Base-by-base conservation (phyloP, 2,797 vertebrate genomes). In the Brachymystax lenok region DNA sequence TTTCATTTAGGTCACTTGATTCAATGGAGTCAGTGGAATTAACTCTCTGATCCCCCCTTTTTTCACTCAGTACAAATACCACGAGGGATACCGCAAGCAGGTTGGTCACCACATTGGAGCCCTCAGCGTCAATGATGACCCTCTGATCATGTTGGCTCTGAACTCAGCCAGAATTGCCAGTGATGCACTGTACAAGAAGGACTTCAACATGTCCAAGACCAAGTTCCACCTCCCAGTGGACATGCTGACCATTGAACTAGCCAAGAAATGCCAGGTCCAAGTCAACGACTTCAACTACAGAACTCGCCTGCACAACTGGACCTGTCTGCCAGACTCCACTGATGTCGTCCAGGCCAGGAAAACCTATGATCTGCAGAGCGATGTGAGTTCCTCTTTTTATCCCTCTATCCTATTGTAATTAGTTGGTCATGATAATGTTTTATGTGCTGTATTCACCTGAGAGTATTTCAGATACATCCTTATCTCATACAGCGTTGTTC, bases 311-410 rank as follows among this genome's bases (percentile, higher is more conserved):
- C 98, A 97, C 61, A 83, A 97, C 4, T 99, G 98, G 98, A 97
- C 96, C 0, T 99, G 98, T 19, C 89, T 98, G 2, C 98, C 98
- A 0, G 98, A 99, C 86, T 97, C 97, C 90, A 97, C 86, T 0
- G 97, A 99, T 0, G 95, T 99, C 0, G 96, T 96, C 0, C 97
- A 98, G 1, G 98, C 97, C 75, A 96, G 90, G 73, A 97, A 97
- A 66, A 96, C 94, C 28, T 99, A 99, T 0, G 93, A 98, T 2
- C 93, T 99, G 0, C 96, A 96, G 80, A 99, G 98, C 0, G 96
- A 99, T 30, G 98, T 99, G 81, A 91, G 97, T 88, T 84, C 59
- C 59, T 24, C n/a, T 24, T 61, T 24, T 63, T 19, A 12, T 63
- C 59, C 59, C 59, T 63, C 59, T 63, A 24, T 24, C 3, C 3